Percentiles rank a stretch among this genome's conserved stretches.
Conservation (phyloP, 2,113 vertebrate species). For the Colistium nudipinnis region DNA sequence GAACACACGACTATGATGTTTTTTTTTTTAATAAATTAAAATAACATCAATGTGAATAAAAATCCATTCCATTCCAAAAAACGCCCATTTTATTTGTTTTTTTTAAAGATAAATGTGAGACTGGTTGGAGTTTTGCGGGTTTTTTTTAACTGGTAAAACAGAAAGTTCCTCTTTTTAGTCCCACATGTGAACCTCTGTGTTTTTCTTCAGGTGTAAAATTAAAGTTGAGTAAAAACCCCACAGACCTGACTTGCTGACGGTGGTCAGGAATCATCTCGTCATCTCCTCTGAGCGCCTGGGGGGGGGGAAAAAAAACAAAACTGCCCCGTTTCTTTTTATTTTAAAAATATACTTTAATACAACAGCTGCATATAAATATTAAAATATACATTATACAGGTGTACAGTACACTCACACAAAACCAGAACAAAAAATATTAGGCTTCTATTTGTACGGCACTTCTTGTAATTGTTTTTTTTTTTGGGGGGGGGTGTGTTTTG, state of each 20-base stretch:
- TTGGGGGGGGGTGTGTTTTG: too few relatives aligned
- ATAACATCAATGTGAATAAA: slow-evolving; percentile 47
- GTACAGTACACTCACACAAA: slow-evolving; percentile 79
- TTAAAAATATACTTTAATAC: slow-evolving; percentile 85
- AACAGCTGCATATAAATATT: slow-evolving; percentile 85
- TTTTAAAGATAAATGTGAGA: slow-evolving; percentile 14
- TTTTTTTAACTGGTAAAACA: too few relatives aligned
- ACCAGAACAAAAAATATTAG: slow-evolving; percentile 77
- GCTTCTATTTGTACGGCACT: slow-evolving; percentile 83
- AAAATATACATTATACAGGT: slow-evolving; percentile 84
- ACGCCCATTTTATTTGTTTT: slow-evolving; percentile 28
- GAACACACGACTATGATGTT: slow-evolving; percentile 29
- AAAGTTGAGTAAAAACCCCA: too few relatives aligned
- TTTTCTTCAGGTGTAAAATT: too few relatives aligned
- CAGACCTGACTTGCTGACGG: too few relatives aligned
- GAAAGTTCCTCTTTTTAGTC: too few relatives aligned
- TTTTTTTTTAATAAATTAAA: slow-evolving; percentile 9
- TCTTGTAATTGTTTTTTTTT: slow-evolving; percentile 61
- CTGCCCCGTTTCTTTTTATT: slow-evolving; percentile 46
- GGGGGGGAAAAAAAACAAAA: not conserved
- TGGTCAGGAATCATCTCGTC: too few relatives aligned
- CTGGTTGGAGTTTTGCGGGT: not conserved
- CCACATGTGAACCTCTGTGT: too few relatives aligned
- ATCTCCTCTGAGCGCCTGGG: too few relatives aligned
- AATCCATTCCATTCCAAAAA: slow-evolving; percentile 31